Percentiles rank a stretch among this genome's conserved stretches.
These are phyloP conservation scores for Carcina quercana DNA, from an alignment of 2,888 invertebrate species.

Conservation along the genomic window DNA sequence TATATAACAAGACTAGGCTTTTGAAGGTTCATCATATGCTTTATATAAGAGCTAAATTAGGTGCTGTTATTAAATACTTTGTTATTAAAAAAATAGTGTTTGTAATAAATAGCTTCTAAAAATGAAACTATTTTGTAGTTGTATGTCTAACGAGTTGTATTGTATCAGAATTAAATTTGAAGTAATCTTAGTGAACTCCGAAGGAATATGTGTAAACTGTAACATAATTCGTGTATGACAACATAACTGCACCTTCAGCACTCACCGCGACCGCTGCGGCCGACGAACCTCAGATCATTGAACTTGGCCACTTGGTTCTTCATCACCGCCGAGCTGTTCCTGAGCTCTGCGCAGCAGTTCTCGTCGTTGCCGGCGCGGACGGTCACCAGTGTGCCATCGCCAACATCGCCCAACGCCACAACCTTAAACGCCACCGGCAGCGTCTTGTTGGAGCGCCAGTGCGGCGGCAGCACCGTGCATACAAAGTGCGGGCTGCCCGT, in stretches of 20 bases:
- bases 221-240: slow-evolving; percentile 1
- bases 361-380: slow-evolving; percentile 98
- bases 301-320: slow-evolving; percentile 99
- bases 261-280: slow-evolving; percentile 98
- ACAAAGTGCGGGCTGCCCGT: slow-evolving; percentile 96
- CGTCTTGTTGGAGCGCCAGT: slow-evolving; percentile 99
- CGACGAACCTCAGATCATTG: slow-evolving; percentile 98
- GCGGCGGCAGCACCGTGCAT: slow-evolving; percentile 94
- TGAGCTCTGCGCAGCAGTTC: slow-evolving; percentile 95
- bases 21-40: too few relatives aligned
- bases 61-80: too few relatives aligned
- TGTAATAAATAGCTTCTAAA: too few relatives aligned
- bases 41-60: too few relatives aligned
- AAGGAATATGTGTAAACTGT: too few relatives aligned
- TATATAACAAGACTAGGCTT: too few relatives aligned
- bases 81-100: too few relatives aligned
- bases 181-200: too few relatives aligned
- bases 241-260: slow-evolving; percentile 69
- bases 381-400: slow-evolving; percentile 96
- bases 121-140: too few relatives aligned
- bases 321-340: slow-evolving; percentile 97
- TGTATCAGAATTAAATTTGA: too few relatives aligned
- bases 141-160: too few relatives aligned
- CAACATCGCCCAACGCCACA: slow-evolving; percentile 93
- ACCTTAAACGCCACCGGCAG: slow-evolving; percentile 98